Conservation (phyloP, 2,113 vertebrate genomes). For the Aplodontia rufa region DNA sequence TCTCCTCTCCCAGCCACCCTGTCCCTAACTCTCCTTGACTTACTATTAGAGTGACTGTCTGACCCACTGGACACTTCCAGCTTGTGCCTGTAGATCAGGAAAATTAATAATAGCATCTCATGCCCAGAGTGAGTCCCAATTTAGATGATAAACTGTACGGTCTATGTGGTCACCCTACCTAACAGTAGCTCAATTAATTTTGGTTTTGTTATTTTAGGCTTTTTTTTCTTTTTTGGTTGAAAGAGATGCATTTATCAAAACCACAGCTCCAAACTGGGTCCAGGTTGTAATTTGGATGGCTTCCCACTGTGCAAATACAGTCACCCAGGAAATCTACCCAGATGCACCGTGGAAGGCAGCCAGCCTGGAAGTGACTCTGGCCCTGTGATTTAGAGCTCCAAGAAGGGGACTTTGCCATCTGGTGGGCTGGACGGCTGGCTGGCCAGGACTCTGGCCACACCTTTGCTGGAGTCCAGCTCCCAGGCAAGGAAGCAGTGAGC, state of each 20-base stretch:
- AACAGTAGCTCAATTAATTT: not conserved
- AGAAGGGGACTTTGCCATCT: slow-evolving; percentile 42
- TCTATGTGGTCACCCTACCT: not conserved
- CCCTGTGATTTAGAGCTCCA: not conserved
- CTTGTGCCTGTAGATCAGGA: not conserved
- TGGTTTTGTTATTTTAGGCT: not conserved
- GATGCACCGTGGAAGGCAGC: slow-evolving; percentile 38
- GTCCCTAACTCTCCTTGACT: not conserved
- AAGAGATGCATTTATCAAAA: slow-evolving; percentile 56
- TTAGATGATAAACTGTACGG: not conserved
- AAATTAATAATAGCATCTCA: not conserved
- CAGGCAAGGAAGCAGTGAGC: not conserved
- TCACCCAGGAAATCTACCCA: slow-evolving; percentile 52
- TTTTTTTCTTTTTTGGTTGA: not conserved
- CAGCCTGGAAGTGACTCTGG: slow-evolving; percentile 51
- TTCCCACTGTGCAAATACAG: slow-evolving; percentile 17
- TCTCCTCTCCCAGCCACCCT: not conserved
- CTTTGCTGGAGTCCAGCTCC: not conserved
- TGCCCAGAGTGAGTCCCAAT: not conserved
- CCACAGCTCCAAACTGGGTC: slow-evolving; percentile 12
- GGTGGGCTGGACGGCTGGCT: slow-evolving; percentile 26
- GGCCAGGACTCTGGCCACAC: not conserved
- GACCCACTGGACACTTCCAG: not conserved
- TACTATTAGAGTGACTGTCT: not conserved
- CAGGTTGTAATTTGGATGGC: slow-evolving; percentile 57